A percentile compares a stretch with the other conserved stretches of the same genome.
These are phyloP conservation scores for Eulemur mongoz DNA, from an alignment of 2,797 vertebrate species.

Conservation along the genomic window DNA sequence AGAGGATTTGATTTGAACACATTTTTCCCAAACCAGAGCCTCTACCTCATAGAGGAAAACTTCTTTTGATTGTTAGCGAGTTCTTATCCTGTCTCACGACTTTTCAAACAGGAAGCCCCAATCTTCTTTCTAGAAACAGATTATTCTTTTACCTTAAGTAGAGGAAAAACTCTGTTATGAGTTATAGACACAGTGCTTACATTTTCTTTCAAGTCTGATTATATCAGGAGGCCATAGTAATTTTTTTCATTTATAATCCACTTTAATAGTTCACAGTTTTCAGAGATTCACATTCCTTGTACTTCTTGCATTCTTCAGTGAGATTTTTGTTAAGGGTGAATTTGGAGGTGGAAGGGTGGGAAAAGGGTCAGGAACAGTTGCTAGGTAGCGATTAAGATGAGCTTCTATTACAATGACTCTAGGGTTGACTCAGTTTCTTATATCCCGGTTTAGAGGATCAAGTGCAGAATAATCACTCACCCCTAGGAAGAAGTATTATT, in stretches of 20 bases:
- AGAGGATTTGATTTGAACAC: background rate
- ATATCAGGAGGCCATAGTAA: background rate
- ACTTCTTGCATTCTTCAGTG: background rate
- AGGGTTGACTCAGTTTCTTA: background rate
- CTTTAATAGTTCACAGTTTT: background rate
- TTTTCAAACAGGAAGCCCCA: constrained; percentile 36
- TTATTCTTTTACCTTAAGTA: constrained; percentile 4
- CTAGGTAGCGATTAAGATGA: background rate
- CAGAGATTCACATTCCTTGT: background rate
- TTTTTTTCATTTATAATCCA: background rate
- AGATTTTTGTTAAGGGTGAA: background rate
- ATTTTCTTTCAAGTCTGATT: background rate
- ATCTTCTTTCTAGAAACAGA: background rate
- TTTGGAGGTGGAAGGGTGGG: background rate
- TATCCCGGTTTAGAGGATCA: background rate
- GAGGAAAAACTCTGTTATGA: constrained; percentile 8
- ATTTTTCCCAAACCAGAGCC: background rate
- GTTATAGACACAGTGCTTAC: background rate
- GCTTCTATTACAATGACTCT: background rate
- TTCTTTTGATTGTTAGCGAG: background rate
- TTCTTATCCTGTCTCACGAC: background rate
- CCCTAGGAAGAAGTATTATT: background rate
- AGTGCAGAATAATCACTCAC: background rate
- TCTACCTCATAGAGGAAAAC: background rate
- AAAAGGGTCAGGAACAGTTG: background rate